Conservation (phyloP, 2,797 vertebrate genomes). For the Clarias pachynema region DNA sequence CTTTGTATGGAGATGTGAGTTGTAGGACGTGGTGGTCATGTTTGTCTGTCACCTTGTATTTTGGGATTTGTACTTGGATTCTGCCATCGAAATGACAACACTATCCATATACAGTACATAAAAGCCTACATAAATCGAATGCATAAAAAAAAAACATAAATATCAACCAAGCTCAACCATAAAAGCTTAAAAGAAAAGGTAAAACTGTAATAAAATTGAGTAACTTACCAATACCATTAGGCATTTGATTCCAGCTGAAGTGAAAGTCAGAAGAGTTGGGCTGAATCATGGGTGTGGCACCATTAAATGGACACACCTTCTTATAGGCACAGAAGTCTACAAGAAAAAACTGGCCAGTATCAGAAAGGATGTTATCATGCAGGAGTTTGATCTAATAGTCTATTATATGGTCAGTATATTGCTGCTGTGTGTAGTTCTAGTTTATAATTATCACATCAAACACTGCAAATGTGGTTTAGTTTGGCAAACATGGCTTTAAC, state of each 20-base stretch:
- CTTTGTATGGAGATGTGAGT: too few relatives aligned
- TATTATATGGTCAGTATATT: not conserved
- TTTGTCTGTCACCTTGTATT: too few relatives aligned
- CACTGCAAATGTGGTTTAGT: not conserved
- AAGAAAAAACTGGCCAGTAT: conserved; percentile 30
- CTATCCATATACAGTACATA: not conserved
- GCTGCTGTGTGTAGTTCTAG: not conserved
- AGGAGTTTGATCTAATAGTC: not conserved
- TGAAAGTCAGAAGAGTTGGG: conserved; percentile 93
- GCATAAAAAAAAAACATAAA: too few relatives aligned
- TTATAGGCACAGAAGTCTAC: conserved; percentile 96
- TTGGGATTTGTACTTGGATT: too few relatives aligned
- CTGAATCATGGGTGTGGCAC: conserved; percentile 91
- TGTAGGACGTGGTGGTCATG: too few relatives aligned
- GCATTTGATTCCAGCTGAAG: conserved; percentile 99
- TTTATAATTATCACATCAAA: not conserved
- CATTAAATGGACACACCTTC: conserved; percentile 93
- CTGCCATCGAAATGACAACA: too few relatives aligned
- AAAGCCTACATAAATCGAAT: not conserved
- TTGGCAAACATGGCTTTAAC: not conserved
- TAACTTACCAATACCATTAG: conserved; percentile 87
- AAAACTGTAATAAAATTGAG: too few relatives aligned
- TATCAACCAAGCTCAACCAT: not conserved
- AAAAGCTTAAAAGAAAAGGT: too few relatives aligned
- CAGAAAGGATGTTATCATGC: not conserved